Evolutionary conservation across 1,140 invertebrate species (phyloP).

Genomic region (Drosophila obscura): DNA sequence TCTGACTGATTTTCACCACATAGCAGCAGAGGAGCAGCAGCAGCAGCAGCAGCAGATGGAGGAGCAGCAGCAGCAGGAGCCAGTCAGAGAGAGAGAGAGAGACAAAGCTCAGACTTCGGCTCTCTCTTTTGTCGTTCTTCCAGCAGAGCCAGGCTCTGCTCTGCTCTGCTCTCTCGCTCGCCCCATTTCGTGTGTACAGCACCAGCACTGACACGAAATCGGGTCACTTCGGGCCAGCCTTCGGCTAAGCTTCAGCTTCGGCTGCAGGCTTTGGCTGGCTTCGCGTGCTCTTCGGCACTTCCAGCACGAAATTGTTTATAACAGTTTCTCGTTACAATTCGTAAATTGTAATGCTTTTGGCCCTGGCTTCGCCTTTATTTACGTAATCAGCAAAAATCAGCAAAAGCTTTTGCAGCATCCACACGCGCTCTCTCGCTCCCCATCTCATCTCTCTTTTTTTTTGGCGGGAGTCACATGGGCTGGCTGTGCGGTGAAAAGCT

Average conservation of each 20-base stretch:
- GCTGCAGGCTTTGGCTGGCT: background rate
- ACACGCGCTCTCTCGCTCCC: conserved; percentile 23
- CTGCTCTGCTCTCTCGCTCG: conserved; percentile 24
- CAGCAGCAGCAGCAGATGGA: conserved; percentile 14
- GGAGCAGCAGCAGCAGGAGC: conserved; percentile 18
- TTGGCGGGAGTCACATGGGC: conserved; percentile 64
- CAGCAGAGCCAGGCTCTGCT: conserved; percentile 32
- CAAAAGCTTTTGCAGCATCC: conserved; percentile 64
- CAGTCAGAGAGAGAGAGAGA: too few relatives aligned
- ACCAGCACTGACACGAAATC: conserved; percentile 20
- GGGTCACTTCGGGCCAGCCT: conserved; percentile 19
- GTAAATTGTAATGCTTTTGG: conserved; percentile 36
- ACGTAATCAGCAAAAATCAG: conserved; percentile 80
- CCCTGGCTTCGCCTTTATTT: conserved; percentile 76
- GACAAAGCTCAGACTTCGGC: conserved; percentile 1
- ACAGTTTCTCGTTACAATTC: conserved; percentile 61
- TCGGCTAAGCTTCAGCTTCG: conserved; percentile 7
- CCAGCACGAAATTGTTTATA: conserved; percentile 71
- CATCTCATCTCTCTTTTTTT: background rate
- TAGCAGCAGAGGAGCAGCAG: conserved; percentile 32
- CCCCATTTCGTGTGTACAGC: conserved; percentile 60
- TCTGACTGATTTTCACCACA: conserved; percentile 84
- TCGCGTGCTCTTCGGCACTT: conserved; percentile 30
- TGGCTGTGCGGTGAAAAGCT: conserved; percentile 67
- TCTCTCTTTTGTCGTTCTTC: conserved; percentile 23